Conservation (phyloP, 1,140 invertebrate species). For the Delia radicum region DNA sequence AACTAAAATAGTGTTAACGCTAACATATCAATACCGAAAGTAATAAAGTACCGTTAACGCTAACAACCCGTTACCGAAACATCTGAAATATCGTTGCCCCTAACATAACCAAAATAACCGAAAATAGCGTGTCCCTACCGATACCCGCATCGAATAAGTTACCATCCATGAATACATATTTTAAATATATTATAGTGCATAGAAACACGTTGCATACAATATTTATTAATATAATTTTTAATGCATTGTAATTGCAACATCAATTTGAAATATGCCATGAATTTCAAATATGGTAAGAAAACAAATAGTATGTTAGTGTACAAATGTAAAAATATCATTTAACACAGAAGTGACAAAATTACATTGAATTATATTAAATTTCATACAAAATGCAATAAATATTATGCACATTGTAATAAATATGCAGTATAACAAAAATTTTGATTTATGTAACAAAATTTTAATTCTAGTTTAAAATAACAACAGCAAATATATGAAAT, state of each 20-base stretch:
- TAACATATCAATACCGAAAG: too few relatives aligned
- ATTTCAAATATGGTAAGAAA: background rate
- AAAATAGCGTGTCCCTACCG: too few relatives aligned
- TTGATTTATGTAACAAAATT: background rate
- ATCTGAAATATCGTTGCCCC: too few relatives aligned
- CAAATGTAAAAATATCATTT: too few relatives aligned
- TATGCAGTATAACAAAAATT: background rate
- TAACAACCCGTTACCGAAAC: too few relatives aligned
- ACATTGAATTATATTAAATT: background rate
- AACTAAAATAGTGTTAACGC: too few relatives aligned
- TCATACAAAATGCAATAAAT: background rate
- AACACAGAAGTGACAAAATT: background rate
- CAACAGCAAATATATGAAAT: background rate
- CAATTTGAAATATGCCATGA: background rate
- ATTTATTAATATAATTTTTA: background rate
- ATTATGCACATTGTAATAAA: background rate
- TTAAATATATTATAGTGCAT: too few relatives aligned
- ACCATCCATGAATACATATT: too few relatives aligned
- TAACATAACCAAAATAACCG: too few relatives aligned
- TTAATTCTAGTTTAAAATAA: background rate
- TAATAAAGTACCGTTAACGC: too few relatives aligned
- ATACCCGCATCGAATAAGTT: too few relatives aligned
- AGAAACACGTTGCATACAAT: background rate
- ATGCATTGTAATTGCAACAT: background rate
- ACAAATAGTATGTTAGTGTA: too few relatives aligned